Base-by-base conservation (phyloP, 2,888 invertebrate genomes). In the Chromoteleia sp. region DNA sequence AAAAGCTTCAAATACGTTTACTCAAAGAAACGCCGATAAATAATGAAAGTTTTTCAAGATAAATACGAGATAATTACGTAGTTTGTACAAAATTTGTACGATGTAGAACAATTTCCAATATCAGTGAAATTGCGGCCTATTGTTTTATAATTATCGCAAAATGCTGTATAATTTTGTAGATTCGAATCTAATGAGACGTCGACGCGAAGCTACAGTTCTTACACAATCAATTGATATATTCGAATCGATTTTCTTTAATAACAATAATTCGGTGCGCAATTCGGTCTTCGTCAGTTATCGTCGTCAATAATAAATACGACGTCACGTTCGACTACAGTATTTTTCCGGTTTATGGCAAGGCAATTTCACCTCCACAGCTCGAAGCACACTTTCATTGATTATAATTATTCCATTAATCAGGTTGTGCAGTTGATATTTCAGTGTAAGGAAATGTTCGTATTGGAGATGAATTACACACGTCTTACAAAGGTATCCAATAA, bases 351-450 rank as follows among this genome's bases (percentile, higher is more conserved):
- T 52, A 33, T 36, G 15, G 41, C 17, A 30, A 14, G 54, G 15
- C 30, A 52, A 30, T 54, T 54, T 54, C 30, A 41, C 30, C 29
- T 54, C n/a, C 43, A 21, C 39, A 14, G 33, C 15, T 45, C 10
- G 54, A 39, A 25, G 17, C 50, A 33, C 36, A 71, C 25, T 61
- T 71, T 48, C 61, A 50, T 61, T 59, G 71, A 61, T 71, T 71
- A 52, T 50, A 59, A 61, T 71, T 71, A 59, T 71, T 71, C 48
- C 43, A 59, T 71, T 71, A 71, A 59, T 48, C 59, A 71, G 70
- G 56, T 21, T 48, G 39, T 30, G 14, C 56, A 25, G 25, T 36
- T 48, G 48, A 71, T 58, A 71, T 59, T 71, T 50, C 17, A 36
- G 14, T 59, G 48, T 29, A 48, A 45, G 59, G 48, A 71, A 59